Conservation (phyloP, 2,888 invertebrate species). For the Acanthoscelides obtectus region DNA sequence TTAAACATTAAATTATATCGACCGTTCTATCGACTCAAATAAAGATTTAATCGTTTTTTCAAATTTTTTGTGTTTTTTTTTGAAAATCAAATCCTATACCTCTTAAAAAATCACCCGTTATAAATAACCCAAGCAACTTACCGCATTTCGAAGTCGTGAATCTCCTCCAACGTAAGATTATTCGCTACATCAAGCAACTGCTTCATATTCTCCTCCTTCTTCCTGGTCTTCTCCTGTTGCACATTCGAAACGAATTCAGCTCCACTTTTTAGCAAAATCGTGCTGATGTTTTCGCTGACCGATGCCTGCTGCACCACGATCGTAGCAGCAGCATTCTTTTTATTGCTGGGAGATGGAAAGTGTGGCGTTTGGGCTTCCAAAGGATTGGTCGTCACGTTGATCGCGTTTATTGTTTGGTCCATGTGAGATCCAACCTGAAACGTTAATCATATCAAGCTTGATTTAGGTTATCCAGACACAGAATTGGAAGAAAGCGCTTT, state of each 20-base stretch:
- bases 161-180: slow-evolving; percentile 76
- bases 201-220: slow-evolving; percentile 76
- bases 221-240: slow-evolving; percentile 55
- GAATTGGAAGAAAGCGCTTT: too few relatives aligned
- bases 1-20: too few relatives aligned
- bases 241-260: slow-evolving; percentile 56
- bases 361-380: slow-evolving; percentile 31
- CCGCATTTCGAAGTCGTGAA: slow-evolving; percentile 86
- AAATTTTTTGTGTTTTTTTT: too few relatives aligned
- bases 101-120: too few relatives aligned
- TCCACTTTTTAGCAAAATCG: slow-evolving; percentile 66
- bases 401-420: slow-evolving; percentile 47
- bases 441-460: too few relatives aligned
- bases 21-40: too few relatives aligned
- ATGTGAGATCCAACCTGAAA: slow-evolving; percentile 43
- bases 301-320: slow-evolving; percentile 82
- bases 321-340: slow-evolving; percentile 54
- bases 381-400: slow-evolving; percentile 80
- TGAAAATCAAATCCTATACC: too few relatives aligned
- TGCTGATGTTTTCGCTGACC: slow-evolving; percentile 70
- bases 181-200: slow-evolving; percentile 82
- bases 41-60: too few relatives aligned
- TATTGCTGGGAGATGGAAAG: slow-evolving; percentile 1
- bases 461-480: too few relatives aligned
- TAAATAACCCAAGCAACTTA: too few relatives aligned